phyloP scores from a whole-genome alignment of 2,113 vertebrate species.

The Arothron firmamentum region DNA sequence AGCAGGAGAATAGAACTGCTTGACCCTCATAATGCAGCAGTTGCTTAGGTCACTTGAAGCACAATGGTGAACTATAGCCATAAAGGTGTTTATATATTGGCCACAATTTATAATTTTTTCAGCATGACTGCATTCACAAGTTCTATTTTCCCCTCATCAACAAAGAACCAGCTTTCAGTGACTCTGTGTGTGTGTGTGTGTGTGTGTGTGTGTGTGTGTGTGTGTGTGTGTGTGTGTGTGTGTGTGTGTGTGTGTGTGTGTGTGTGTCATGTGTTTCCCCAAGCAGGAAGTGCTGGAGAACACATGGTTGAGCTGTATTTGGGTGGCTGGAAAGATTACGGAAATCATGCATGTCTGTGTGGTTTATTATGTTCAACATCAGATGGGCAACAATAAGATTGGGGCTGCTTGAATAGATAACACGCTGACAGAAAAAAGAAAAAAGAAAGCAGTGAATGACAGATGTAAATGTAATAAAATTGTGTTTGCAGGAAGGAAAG shows the following conservation, averaged over 20 bases:
- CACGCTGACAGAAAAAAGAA: slow-evolving; percentile 15
- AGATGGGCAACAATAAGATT: slow-evolving; percentile 9
- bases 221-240: slow-evolving; percentile 1
- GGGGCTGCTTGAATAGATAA: slow-evolving; percentile 36
- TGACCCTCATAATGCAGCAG: slow-evolving; percentile 48
- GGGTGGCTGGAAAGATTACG: slow-evolving; percentile 12
- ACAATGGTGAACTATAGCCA: slow-evolving; percentile 57
- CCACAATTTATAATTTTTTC: slow-evolving; percentile 65
- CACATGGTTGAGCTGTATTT: slow-evolving; percentile 7
- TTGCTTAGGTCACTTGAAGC: slow-evolving; percentile 57
- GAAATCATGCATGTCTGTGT: background rate
- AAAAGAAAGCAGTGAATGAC: slow-evolving; percentile 19
- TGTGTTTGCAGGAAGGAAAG: slow-evolving; percentile 10
- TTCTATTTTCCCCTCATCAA: slow-evolving; percentile 38
- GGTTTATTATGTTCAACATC: slow-evolving; percentile 10
- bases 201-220: slow-evolving; percentile 1
- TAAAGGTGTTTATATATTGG: slow-evolving; percentile 57
- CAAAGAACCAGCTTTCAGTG: slow-evolving; percentile 28
- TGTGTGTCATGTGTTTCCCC: background rate
- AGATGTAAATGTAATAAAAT: slow-evolving; percentile 40
- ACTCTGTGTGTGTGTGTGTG: slow-evolving; percentile 6
- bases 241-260: slow-evolving; percentile 9
- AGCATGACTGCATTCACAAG: slow-evolving; percentile 56
- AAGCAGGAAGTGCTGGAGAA: slow-evolving; percentile 15
- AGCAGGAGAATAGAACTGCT: slow-evolving; percentile 37